Evolutionary conservation across 1,140 invertebrate species (phyloP).

Genomic region (Brachionus rotundiformis): DNA sequence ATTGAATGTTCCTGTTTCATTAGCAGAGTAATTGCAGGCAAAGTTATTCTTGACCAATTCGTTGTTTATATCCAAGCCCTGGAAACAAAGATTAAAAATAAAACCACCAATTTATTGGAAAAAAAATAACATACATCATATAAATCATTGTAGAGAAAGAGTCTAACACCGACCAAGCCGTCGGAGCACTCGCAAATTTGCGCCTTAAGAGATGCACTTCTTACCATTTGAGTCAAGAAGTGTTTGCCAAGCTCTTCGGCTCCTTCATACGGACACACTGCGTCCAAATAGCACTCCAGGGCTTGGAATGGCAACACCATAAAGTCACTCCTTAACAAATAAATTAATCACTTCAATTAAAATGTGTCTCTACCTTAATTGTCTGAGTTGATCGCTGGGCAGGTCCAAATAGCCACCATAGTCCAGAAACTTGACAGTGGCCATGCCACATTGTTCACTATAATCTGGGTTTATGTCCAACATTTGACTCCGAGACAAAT

Average conservation of each 20-base stretch:
- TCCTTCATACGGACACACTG: slow-evolving; percentile 76
- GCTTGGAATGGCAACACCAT: slow-evolving; percentile 91
- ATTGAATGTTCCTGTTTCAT: background rate
- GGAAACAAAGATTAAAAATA: background rate
- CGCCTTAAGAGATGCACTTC: slow-evolving; percentile 24
- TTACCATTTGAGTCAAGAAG: background rate
- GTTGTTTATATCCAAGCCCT: slow-evolving; percentile 20
- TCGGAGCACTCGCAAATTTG: background rate
- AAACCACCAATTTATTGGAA: background rate
- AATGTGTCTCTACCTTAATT: slow-evolving; percentile 74
- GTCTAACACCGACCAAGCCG: background rate
- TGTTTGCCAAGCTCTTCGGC: slow-evolving; percentile 67
- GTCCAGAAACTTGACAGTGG: slow-evolving; percentile 80
- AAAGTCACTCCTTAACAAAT: slow-evolving; percentile 76
- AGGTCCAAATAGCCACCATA: slow-evolving; percentile 85
- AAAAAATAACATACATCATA: background rate
- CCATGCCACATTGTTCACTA: slow-evolving; percentile 68
- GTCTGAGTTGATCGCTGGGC: slow-evolving; percentile 73
- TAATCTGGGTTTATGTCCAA: background rate
- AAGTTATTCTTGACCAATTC: background rate
- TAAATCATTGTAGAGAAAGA: slow-evolving; percentile 31
- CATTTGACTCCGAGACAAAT: slow-evolving; percentile 59
- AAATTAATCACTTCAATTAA: background rate
- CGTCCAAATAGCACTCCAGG: slow-evolving; percentile 84
- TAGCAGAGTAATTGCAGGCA: background rate